Evolutionary conservation across 2,797 vertebrate genomes (phyloP).

Genomic region (Gallirallus australis): DNA sequence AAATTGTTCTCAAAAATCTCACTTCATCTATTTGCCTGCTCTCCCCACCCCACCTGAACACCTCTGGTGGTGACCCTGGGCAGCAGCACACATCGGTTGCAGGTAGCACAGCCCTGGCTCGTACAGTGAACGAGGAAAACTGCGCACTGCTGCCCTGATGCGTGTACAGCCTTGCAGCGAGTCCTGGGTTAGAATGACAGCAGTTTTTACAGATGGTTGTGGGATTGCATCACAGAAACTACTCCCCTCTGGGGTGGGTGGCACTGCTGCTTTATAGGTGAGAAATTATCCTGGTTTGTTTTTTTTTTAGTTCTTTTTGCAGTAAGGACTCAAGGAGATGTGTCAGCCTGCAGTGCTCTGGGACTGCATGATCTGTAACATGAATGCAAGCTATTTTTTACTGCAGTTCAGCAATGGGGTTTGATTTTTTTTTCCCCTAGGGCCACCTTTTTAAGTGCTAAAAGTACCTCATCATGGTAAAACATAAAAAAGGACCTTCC

Average conservation of each 20-base stretch:
- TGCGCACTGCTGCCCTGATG: slow-evolving; percentile 1
- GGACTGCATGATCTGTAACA: not conserved
- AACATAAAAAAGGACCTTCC: not conserved
- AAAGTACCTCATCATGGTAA: slow-evolving; percentile 14
- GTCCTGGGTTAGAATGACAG: slow-evolving; percentile 40
- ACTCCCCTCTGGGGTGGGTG: not conserved
- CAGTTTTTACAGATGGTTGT: not conserved
- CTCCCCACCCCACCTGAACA: not conserved
- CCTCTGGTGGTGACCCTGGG: not conserved
- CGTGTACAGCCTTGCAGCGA: slow-evolving; percentile 28
- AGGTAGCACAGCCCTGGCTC: slow-evolving; percentile 31
- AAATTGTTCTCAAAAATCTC: not conserved
- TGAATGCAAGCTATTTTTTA: not conserved
- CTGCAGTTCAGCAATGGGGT: not conserved
- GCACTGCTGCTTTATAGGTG: slow-evolving; percentile 3
- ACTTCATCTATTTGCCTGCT: not conserved
- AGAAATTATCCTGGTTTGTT: not conserved
- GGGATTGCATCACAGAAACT: slow-evolving; percentile 52
- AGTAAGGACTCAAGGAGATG: not conserved
- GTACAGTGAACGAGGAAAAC: slow-evolving; percentile 34
- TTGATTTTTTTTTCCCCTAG: not conserved
- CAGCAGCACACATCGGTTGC: not conserved
- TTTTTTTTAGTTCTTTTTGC: not conserved
- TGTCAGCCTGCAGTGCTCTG: not conserved
- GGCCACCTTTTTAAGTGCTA: not conserved